Conservation (phyloP, 2,888 invertebrate genomes). For the Caenorhabditis drosophilae region DNA sequence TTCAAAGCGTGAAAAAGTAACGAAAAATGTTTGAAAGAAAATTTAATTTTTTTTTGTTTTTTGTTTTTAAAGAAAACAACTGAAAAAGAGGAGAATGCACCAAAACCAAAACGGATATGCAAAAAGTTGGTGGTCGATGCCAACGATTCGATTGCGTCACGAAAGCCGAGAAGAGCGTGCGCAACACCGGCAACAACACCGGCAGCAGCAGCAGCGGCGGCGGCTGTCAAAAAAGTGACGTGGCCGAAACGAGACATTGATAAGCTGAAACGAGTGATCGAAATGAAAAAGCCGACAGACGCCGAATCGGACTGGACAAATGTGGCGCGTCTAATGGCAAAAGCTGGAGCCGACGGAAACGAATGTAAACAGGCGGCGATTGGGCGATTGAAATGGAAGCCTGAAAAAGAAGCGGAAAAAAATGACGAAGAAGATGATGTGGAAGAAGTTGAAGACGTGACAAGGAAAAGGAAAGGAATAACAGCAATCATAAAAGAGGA, state of each 20-base stretch:
- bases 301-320: conserved; percentile 15
- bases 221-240: conserved; percentile 13
- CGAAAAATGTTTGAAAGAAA: too few species aligned
- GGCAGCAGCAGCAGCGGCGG: conserved; percentile 5
- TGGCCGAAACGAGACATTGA: conserved; percentile 24
- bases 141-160: conserved; percentile 20
- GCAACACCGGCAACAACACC: conserved; percentile 11
- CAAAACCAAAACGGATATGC: neutral
- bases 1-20: too few species aligned
- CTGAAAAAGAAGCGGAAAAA: neutral
- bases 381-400: conserved; percentile 17
- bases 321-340: conserved; percentile 18
- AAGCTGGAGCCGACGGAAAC: conserved; percentile 10
- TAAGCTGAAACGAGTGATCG: conserved; percentile 14
- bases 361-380: conserved; percentile 11
- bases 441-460: conserved; percentile 12
- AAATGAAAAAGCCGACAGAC: conserved; percentile 17
- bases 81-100: neutral
- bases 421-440: neutral
- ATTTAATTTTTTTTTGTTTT: too few species aligned
- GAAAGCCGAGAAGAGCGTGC: conserved; percentile 18
- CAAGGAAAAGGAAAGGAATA: conserved; percentile 16
- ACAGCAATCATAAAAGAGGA: conserved; percentile 18
- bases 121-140: conserved; percentile 5
- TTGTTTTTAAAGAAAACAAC: conserved; percentile 1